phyloP scores from a whole-genome alignment of 2,888 invertebrate genomes.

The Abrostola triplasia region DNA sequence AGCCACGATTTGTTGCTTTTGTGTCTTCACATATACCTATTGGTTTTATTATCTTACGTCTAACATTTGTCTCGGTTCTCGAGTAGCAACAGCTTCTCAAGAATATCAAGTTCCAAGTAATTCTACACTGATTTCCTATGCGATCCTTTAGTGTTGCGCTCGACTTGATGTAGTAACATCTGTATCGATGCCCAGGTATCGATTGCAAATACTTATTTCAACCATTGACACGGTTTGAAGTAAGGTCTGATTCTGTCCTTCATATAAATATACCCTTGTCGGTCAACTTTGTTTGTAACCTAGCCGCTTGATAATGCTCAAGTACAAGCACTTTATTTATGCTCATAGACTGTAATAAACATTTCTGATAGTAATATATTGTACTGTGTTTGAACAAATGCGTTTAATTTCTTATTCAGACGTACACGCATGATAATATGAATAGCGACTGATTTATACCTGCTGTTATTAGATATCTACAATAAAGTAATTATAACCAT shows the following conservation, averaged over 20 bases:
- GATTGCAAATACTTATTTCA: constrained; percentile 20
- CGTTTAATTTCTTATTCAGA: background rate
- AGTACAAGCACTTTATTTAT: constrained; percentile 1
- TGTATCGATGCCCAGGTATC: constrained; percentile 33
- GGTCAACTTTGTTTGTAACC: background rate
- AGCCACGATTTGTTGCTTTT: constrained; percentile 19
- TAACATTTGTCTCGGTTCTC: constrained; percentile 22
- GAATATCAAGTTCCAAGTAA: constrained; percentile 60
- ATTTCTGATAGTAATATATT: constrained; percentile 11
- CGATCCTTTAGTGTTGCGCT: constrained; percentile 31
- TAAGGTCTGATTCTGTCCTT: constrained; percentile 31
- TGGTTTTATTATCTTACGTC: background rate
- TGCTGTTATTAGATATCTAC: too few species aligned
- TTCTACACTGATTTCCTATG: constrained; percentile 48
- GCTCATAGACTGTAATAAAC: background rate
- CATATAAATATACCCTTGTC: constrained; percentile 15
- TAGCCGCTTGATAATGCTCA: background rate
- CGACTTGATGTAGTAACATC: constrained; percentile 26
- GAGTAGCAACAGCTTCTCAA: constrained; percentile 50
- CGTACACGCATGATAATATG: background rate
- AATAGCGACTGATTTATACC: too few species aligned
- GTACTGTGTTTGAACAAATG: constrained; percentile 12
- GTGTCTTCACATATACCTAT: constrained; percentile 30
- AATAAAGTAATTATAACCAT: too few species aligned
- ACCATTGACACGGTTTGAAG: constrained; percentile 34